Percentiles rank a stretch among this genome's conserved stretches.
Evolutionary conservation across 53 echinoderm and acorn worm species (phyloP).

Genomic region (Crossaster papposus): DNA sequence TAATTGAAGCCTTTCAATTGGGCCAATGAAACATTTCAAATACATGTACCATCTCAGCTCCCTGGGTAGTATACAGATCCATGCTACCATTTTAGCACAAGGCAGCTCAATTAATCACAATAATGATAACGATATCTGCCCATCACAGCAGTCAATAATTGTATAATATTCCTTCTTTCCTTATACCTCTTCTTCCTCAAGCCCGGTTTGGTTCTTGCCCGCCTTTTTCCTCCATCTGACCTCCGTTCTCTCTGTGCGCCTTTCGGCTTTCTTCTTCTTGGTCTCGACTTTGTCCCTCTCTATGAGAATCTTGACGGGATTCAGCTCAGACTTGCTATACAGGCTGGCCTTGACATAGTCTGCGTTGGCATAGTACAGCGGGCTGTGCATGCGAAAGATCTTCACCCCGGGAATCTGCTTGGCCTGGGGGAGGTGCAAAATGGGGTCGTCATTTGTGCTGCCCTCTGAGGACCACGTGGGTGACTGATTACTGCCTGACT

Average conservation of each 20-base stretch:
- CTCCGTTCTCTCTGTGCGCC: not conserved
- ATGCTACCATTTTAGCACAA: no score
- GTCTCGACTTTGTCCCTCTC: constrained; percentile 66
- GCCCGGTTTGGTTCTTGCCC: not conserved
- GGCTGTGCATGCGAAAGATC: constrained; percentile 79
- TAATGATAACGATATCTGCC: no score
- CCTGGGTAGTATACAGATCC: no score
- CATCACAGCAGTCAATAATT: no score
- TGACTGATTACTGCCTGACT: no score
- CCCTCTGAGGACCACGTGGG: no score
- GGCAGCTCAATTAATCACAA: no score
- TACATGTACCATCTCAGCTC: no score
- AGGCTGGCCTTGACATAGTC: constrained; percentile 79
- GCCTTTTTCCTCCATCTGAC: constrained; percentile 7
- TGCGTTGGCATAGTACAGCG: constrained; percentile 87
- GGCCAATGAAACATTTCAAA: no score
- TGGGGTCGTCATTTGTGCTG: no score
- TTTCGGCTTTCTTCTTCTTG: constrained; percentile 19
- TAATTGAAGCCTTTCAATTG: no score
- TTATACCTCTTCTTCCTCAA: constrained; percentile 30
- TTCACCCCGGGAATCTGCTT: constrained; percentile 72
- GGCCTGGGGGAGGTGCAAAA: constrained; percentile 54
- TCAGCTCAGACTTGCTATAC: constrained; percentile 68
- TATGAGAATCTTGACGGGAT: constrained; percentile 73
- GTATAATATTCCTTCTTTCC: no score